Evolutionary conservation across 2,113 vertebrate species (phyloP).

Genomic region (Vulpes lagopus): DNA sequence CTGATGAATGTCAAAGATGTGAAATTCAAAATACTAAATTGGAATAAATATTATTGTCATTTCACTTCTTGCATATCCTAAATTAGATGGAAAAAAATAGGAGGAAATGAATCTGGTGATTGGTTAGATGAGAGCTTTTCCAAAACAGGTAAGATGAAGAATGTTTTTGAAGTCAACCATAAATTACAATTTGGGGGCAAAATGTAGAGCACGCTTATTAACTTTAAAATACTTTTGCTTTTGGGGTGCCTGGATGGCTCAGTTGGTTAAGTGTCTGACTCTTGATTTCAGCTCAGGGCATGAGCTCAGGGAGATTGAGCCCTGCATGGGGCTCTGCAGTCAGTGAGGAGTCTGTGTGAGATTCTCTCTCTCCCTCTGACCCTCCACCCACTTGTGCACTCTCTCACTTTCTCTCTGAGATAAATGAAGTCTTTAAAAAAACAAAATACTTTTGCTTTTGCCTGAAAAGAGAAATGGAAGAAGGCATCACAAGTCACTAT

Average conservation of each 20-base stretch:
- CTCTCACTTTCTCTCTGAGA: too few relatives aligned
- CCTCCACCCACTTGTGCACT: too few relatives aligned
- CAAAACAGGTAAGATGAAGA: constrained; percentile 14
- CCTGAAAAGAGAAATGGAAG: neutral
- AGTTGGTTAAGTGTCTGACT: too few relatives aligned
- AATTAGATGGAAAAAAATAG: neutral
- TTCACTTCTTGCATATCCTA: constrained; percentile 29
- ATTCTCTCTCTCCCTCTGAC: too few relatives aligned
- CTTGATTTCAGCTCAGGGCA: too few relatives aligned
- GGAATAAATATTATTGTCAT: constrained; percentile 3
- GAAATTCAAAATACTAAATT: constrained; percentile 32
- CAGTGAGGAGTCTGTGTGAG: too few relatives aligned
- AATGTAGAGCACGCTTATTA: neutral
- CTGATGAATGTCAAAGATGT: constrained; percentile 51
- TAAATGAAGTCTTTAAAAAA: neutral
- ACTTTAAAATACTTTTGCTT: neutral
- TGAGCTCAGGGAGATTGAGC: too few relatives aligned
- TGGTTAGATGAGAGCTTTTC: constrained; percentile 24
- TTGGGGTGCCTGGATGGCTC: neutral
- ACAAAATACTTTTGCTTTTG: neutral
- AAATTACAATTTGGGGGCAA: neutral
- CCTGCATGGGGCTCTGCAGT: too few relatives aligned
- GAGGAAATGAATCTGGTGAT: constrained; percentile 35
- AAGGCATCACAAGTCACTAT: neutral
- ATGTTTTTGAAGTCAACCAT: constrained; percentile 12